Conservation (phyloP, 2,113 vertebrate species). For the Erythrocercus mccallii region DNA sequence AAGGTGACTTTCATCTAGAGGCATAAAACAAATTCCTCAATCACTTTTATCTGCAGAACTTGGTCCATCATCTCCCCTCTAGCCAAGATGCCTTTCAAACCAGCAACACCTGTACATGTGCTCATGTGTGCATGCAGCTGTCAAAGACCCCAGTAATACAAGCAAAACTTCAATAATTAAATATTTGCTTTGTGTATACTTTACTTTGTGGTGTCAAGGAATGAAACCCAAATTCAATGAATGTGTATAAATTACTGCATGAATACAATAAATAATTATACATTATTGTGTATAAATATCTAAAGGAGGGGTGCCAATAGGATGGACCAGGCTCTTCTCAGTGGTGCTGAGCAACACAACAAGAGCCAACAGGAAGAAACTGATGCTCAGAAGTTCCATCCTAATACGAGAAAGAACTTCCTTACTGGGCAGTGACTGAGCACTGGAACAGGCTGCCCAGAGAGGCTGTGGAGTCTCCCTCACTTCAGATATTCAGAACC, state of each 20-base stretch:
- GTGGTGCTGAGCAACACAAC: neutral
- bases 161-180: neutral
- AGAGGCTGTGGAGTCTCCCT: neutral
- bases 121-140: fast-evolving
- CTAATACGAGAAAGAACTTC: neutral
- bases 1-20: neutral
- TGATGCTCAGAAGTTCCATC: neutral
- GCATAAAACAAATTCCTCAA: neutral
- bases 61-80: neutral
- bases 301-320: neutral
- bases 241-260: neutral
- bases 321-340: neutral
- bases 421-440: neutral
- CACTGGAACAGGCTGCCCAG: neutral
- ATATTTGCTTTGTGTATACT: neutral
- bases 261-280: neutral
- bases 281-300: neutral
- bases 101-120: fast-evolving
- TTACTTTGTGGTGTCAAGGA: neutral
- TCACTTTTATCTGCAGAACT: neutral
- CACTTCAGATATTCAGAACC: neutral
- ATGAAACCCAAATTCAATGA: neutral
- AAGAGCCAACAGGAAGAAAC: neutral
- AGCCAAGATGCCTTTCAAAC: neutral
- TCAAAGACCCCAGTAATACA: neutral